Conservation (phyloP, 1,140 invertebrate genomes). For the Bombus impatiens region DNA sequence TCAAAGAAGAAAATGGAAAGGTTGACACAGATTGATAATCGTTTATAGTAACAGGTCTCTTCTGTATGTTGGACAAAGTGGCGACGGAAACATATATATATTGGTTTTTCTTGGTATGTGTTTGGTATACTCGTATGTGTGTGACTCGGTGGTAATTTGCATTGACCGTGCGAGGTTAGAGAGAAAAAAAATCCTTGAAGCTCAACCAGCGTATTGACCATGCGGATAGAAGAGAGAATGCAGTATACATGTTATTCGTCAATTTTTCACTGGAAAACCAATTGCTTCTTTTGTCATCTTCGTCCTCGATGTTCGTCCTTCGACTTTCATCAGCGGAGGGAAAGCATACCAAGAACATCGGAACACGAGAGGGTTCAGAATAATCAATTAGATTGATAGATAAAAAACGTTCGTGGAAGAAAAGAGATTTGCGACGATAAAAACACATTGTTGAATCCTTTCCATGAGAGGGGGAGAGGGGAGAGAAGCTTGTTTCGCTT, state of each 20-base stretch:
- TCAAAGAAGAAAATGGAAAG: constrained; percentile 14
- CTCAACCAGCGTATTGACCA: background rate
- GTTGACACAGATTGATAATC: background rate
- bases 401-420: constrained; percentile 56
- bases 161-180: constrained; percentile 51
- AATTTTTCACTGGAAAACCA: background rate
- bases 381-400: constrained; percentile 15
- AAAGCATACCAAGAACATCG: constrained; percentile 13
- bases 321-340: background rate
- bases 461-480: constrained; percentile 7
- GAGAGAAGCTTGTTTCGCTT: constrained; percentile 47
- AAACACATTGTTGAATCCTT: constrained; percentile 38
- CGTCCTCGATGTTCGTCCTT: constrained; percentile 7
- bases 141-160: constrained; percentile 56
- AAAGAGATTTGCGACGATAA: constrained; percentile 45
- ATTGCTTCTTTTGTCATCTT: background rate
- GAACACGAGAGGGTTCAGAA: constrained; percentile 13
- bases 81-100: background rate
- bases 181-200: constrained; percentile 38
- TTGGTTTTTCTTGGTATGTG: background rate
- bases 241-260: background rate
- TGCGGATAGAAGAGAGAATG: constrained; percentile 20
- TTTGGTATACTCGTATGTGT: background rate
- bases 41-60: constrained; percentile 1
- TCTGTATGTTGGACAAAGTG: background rate